Conservation (phyloP, 2,113 vertebrate genomes). For the Coturnix japonica region DNA sequence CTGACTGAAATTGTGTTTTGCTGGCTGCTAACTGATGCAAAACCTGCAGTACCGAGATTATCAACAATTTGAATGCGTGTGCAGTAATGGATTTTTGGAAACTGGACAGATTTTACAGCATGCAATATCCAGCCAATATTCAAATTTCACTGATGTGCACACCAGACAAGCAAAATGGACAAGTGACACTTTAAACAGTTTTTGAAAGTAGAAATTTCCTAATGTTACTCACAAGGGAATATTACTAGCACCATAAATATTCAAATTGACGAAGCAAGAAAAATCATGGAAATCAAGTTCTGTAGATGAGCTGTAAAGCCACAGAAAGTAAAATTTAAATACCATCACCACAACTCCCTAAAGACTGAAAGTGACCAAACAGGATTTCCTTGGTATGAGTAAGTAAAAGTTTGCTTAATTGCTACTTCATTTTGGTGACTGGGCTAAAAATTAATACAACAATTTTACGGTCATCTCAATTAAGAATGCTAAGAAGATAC, state of each 20-base stretch:
- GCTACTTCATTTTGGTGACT: background rate
- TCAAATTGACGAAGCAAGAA: background rate
- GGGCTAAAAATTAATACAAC: background rate
- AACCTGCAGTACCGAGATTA: background rate
- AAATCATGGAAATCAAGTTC: background rate
- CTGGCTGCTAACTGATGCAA: background rate
- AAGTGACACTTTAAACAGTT: background rate
- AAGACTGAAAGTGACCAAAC: background rate
- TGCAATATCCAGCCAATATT: background rate
- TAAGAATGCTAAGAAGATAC: background rate
- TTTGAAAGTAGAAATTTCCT: background rate
- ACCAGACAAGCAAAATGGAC: background rate
- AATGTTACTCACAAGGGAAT: background rate
- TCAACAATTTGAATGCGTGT: background rate
- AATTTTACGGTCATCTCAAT: background rate
- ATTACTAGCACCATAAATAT: background rate
- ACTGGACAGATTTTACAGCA: background rate
- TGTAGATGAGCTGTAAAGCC: background rate
- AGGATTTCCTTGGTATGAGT: accelerated
- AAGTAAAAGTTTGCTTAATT: background rate
- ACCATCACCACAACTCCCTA: background rate
- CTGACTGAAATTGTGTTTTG: background rate
- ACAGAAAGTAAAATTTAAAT: background rate
- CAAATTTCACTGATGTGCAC: background rate
- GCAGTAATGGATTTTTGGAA: background rate